These are phyloP conservation scores for Threskiornis aethiopicus DNA, from an alignment of 2,797 vertebrate genomes.

Conservation along the genomic window DNA sequence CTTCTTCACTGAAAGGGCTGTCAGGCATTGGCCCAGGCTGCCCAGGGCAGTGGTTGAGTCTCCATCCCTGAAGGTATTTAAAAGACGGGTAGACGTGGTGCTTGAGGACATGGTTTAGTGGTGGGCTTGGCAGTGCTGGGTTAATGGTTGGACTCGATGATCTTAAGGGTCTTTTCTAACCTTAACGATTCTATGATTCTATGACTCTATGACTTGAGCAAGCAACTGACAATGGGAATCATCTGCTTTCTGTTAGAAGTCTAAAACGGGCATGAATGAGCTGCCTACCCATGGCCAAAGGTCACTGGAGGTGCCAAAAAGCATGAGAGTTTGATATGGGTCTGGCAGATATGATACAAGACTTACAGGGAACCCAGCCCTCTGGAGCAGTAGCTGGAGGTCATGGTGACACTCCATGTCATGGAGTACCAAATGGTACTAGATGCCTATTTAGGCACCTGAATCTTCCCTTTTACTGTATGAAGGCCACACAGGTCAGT, in stretches of 20 bases:
- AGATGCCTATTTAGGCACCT: neutral
- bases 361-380: fast-evolving
- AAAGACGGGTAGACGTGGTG: too few species aligned
- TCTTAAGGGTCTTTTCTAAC: too few species aligned
- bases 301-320: neutral
- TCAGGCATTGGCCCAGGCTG: too few species aligned
- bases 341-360: neutral
- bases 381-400: neutral
- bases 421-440: neutral
- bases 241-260: neutral
- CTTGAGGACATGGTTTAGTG: too few species aligned
- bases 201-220: neutral
- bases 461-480: neutral
- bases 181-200: too few species aligned
- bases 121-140: too few species aligned
- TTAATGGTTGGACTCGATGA: too few species aligned
- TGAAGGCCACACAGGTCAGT: fast-evolving
- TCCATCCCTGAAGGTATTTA: too few species aligned
- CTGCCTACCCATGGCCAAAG: neutral
- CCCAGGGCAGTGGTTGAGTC: too few species aligned
- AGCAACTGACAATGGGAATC: neutral
- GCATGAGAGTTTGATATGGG: fast-evolving
- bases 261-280: neutral
- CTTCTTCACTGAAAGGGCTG: too few species aligned
- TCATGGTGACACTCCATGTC: neutral